These are phyloP conservation scores for Tortrix viridana DNA, from an alignment of 2,888 invertebrate species.

Conservation along the genomic window DNA sequence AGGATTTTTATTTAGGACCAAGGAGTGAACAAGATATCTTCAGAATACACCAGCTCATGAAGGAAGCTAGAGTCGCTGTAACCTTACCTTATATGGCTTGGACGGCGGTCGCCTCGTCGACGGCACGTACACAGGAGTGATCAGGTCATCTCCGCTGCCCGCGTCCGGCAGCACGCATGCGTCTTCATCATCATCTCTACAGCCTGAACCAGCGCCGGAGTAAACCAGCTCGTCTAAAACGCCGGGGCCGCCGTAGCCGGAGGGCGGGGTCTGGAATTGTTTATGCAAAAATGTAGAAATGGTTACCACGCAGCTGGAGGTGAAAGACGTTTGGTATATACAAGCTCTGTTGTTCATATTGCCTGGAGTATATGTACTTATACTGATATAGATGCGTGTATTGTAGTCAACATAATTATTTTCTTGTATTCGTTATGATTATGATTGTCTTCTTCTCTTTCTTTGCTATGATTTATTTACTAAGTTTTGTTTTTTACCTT, in stretches of 20 bases:
- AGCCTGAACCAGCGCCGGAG: constrained; percentile 96
- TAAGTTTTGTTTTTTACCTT: no score
- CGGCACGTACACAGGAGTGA: constrained; percentile 95
- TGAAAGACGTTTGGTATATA: no score
- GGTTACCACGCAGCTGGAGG: neutral
- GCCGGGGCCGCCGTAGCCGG: constrained; percentile 86
- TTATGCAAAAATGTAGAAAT: neutral
- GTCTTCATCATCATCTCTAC: constrained; percentile 95
- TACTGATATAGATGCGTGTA: no score
- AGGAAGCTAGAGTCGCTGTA: neutral
- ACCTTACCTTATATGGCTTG: constrained; percentile 56
- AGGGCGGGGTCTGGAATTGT: constrained; percentile 89
- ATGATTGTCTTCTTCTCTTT: no score
- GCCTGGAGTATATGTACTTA: no score
- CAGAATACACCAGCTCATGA: no score
- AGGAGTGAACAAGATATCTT: no score
- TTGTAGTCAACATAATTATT: no score
- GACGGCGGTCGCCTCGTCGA: constrained; percentile 87
- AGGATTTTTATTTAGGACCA: no score
- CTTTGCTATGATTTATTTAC: no score
- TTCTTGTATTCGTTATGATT: accelerated
- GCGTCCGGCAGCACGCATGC: constrained; percentile 94
- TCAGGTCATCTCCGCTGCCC: constrained; percentile 95
- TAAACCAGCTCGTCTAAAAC: constrained; percentile 95
- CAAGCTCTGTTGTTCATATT: no score